Base-by-base conservation (phyloP, 2,113 vertebrate genomes). In the Panthera tigris region DNA sequence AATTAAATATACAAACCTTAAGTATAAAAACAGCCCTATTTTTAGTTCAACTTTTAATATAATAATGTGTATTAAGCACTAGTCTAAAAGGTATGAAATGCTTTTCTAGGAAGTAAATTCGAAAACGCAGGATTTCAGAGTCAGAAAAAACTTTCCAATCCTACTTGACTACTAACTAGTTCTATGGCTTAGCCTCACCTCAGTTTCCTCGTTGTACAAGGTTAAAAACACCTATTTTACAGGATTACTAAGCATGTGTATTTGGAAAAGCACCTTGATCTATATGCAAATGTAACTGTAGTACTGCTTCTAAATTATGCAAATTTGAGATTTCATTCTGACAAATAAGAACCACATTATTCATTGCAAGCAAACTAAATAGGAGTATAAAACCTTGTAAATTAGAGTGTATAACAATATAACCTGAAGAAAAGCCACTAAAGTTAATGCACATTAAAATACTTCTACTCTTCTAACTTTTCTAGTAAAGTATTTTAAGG, bases 1-100 rank as follows among this genome's bases (percentile, higher is more conserved):
- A 96, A 65, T 65, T 73, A 91, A 91, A 88, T 88, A 80, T 50
- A 87, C n/a, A 96, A 84, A 74, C 79, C 21, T 63, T 52, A 87
- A 95, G 68, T 89, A 25, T 7, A 91, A 29, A 91, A 87, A 93
- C 19, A 87, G 94, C 31, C 25, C 36, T 16, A 52, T 71, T 91
- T 88, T 83, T 61, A 88, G 80, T 69, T 85, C 45, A 84, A 68
- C 5, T 52, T 52, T 18, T 52, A 57, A 57, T 29, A 78, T 19
- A 80, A 55, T 74, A 83, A 86, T 39, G 66, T 29, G 18, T 15
- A 52, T 50, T 85, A 78, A 89, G n/a, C 81, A 85, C 11, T 12
- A 71, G 61, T 82, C 65, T 94, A 25, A 81, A 89, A 81, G 61
- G 19, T 71, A 16, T 39, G 31, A 80, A 33, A 71, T n/a, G 39